Conservation (phyloP, 1,140 invertebrate species). For the Trissolcus basalis region DNA sequence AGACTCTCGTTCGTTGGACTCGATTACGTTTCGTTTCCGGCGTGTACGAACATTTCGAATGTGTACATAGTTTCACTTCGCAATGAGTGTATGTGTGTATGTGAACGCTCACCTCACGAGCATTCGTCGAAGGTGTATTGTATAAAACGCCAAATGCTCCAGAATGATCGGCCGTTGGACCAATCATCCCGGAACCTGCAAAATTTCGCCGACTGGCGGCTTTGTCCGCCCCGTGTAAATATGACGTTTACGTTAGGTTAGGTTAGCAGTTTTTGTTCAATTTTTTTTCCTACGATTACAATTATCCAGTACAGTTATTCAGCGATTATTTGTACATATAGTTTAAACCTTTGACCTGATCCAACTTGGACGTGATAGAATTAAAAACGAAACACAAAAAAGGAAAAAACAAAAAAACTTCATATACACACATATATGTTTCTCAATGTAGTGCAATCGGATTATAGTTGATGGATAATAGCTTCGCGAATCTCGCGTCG, state of each 20-base stretch:
- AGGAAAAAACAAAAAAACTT: conserved; percentile 15
- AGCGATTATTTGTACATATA: conserved; percentile 54
- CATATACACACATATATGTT: conserved; percentile 43
- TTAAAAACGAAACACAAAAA: conserved; percentile 4
- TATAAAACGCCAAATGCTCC: conserved; percentile 1
- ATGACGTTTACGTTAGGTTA: no score
- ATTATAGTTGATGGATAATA: conserved; percentile 48
- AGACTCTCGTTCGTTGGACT: not conserved
- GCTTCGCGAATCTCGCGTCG: conserved; percentile 43
- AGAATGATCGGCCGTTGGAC: conserved; percentile 1
- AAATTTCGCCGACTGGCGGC: no score
- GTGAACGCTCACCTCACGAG: conserved; percentile 20
- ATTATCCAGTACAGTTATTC: conserved; percentile 42
- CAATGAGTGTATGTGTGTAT: conserved; percentile 27
- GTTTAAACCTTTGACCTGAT: conserved; percentile 34
- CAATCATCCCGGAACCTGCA: not conserved
- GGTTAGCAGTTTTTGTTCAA: conserved; percentile 1
- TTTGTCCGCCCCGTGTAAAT: no score
- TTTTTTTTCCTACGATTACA: conserved; percentile 48
- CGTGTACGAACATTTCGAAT: not conserved
- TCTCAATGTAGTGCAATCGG: conserved; percentile 57
- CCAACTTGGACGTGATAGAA: conserved; percentile 13
- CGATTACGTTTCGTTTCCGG: not conserved
- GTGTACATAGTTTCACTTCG: conserved; percentile 10
- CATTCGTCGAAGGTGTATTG: conserved; percentile 5